A percentile compares a stretch with the other conserved stretches of the same genome.
phyloP scores from a whole-genome alignment of 2,888 invertebrate genomes.

The Eupithecia tripunctaria region DNA sequence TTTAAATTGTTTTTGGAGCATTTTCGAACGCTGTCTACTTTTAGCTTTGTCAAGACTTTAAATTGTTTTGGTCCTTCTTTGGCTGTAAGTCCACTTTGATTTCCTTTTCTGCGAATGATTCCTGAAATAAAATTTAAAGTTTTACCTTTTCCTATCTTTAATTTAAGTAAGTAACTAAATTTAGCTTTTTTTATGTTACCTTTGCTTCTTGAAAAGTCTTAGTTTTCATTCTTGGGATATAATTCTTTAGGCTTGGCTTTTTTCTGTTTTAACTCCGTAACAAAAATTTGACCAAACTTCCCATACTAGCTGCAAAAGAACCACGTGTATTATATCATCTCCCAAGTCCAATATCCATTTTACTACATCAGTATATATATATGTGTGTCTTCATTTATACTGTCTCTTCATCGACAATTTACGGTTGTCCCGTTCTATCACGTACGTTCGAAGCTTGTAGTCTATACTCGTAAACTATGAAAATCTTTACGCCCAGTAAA shows the following conservation, averaged over 20 bases:
- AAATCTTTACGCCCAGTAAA: slow-evolving; percentile 49
- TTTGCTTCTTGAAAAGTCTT: not conserved
- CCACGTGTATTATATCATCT: not conserved
- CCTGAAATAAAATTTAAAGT: not conserved
- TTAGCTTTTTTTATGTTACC: not conserved
- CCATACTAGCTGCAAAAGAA: not conserved
- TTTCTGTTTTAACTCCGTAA: not conserved
- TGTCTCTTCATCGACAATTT: slow-evolving; percentile 24
- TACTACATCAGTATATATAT: not conserved
- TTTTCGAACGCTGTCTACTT: not conserved
- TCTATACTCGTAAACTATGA: slow-evolving; percentile 42
- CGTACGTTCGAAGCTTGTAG: slow-evolving; percentile 45
- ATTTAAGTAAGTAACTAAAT: not conserved
- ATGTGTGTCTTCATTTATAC: slow-evolving; percentile 13
- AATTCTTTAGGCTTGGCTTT: not conserved
- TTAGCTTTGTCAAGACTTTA: slow-evolving; percentile 7
- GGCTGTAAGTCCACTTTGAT: not conserved
- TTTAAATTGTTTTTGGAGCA: slow-evolving; percentile 27
- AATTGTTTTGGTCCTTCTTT: slow-evolving; percentile 8
- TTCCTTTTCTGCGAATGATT: slow-evolving; percentile 4
- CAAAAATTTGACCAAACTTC: not conserved
- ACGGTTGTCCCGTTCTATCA: slow-evolving; percentile 36
- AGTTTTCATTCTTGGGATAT: not conserved
- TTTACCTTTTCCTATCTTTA: not conserved
- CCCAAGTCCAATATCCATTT: not conserved